Conservation (phyloP, 2,797 vertebrate species). For the Chiroxiphia lanceolata region DNA sequence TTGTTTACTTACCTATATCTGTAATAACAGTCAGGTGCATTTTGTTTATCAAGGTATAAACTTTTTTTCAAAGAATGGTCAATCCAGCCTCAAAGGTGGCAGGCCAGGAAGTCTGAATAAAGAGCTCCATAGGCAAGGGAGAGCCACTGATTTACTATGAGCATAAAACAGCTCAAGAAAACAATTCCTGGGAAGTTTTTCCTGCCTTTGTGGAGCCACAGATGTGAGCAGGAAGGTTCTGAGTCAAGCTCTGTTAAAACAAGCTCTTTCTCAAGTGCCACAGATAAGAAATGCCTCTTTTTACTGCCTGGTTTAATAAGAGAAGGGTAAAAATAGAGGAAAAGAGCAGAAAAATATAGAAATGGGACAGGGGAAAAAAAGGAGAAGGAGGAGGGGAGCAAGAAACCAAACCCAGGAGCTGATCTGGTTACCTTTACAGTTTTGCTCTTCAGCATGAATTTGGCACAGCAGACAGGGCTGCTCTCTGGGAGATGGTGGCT, state of each 20-base stretch:
- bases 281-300: not conserved
- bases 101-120: not conserved
- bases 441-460: not conserved
- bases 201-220: not conserved
- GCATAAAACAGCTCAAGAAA: not conserved
- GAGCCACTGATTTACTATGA: not conserved
- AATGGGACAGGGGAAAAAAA: not conserved
- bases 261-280: not conserved
- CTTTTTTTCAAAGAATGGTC: not conserved
- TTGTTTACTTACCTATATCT: not conserved
- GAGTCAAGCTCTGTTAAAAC: not conserved
- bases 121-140: not conserved
- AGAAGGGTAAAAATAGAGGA: not conserved
- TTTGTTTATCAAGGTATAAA: not conserved
- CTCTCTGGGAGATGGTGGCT: not conserved
- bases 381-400: not conserved
- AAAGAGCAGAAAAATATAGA: not conserved
- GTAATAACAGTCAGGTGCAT: constrained; percentile 2
- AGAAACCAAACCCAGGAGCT: not conserved
- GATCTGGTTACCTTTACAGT: not conserved
- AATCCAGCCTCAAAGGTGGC: not conserved
- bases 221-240: not conserved
- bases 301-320: not conserved
- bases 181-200: not conserved
- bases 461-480: not conserved